phyloP scores from a whole-genome alignment of 2,113 vertebrate genomes.

The Myocastor coypus region DNA sequence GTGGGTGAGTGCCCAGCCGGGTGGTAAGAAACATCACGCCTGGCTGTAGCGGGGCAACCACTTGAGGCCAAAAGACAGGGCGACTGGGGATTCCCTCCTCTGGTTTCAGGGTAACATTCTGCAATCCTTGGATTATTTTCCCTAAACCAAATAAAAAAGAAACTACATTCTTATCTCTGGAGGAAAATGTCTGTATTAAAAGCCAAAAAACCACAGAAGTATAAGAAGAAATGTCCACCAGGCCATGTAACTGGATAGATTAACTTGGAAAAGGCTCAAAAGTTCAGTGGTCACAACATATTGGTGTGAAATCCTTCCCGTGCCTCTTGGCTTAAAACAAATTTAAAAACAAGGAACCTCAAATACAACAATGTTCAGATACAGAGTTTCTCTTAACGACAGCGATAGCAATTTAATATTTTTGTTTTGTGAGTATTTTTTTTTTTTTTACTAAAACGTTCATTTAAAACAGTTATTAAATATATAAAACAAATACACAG shows the following conservation, averaged over 20 bases:
- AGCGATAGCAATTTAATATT: conserved; percentile 72
- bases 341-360: conserved; percentile 72
- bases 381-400: conserved; percentile 82
- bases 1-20: too few relatives aligned
- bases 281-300: conserved; percentile 82
- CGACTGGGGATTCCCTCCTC: neutral
- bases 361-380: conserved; percentile 72
- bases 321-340: conserved; percentile 67
- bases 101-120: neutral
- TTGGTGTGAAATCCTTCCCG: conserved; percentile 68
- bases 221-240: conserved; percentile 84
- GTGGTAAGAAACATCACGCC: neutral
- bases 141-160: conserved; percentile 75
- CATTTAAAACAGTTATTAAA: conserved; percentile 86
- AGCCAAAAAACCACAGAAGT: conserved; percentile 80
- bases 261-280: conserved; percentile 81
- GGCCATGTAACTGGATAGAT: conserved; percentile 80
- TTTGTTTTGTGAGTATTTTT: neutral
- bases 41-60: neutral
- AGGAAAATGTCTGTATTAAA: conserved; percentile 89
- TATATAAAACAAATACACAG: conserved; percentile 87
- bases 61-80: fast-evolving
- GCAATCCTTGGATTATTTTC: conserved; percentile 50
- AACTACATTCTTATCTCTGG: conserved; percentile 73
- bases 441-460: conserved; percentile 84